Percentiles rank a stretch among this genome's conserved stretches.
Conservation (phyloP, 2,888 invertebrate species). For the Hypomecis punctinalis region DNA sequence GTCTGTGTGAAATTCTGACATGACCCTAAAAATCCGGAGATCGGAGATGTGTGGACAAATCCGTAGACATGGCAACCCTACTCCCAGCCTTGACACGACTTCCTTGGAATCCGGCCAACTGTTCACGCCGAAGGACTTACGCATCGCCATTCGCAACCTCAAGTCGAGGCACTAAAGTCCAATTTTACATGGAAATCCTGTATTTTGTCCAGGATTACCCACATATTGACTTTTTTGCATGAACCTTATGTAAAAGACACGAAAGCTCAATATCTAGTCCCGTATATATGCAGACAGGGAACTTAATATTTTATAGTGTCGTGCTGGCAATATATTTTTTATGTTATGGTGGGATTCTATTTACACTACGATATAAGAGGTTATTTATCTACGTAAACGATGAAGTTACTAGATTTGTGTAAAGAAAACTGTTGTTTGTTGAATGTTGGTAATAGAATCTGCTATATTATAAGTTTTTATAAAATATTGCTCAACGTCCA, state of each 20-base stretch:
- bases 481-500: no score
- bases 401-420: neutral
- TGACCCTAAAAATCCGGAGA: no score
- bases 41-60: no score
- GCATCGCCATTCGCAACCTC: conserved; percentile 3
- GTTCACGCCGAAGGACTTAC: conserved; percentile 32
- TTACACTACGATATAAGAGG: neutral
- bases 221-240: neutral
- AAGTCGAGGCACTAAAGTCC: neutral
- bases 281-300: neutral
- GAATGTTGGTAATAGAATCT: no score
- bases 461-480: no score
- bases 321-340: conserved; percentile 1
- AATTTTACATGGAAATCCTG: neutral
- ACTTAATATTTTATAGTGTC: neutral
- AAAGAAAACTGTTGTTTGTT: no score
- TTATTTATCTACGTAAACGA: neutral
- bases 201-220: neutral
- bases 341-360: neutral
- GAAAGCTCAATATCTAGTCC: neutral
- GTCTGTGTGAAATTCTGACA: no score
- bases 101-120: conserved; percentile 37
- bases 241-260: conserved; percentile 4
- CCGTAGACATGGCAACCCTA: neutral
- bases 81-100: conserved; percentile 28